Base-by-base conservation (phyloP, 2,113 vertebrate species). In the Agapornis roseicollis region DNA sequence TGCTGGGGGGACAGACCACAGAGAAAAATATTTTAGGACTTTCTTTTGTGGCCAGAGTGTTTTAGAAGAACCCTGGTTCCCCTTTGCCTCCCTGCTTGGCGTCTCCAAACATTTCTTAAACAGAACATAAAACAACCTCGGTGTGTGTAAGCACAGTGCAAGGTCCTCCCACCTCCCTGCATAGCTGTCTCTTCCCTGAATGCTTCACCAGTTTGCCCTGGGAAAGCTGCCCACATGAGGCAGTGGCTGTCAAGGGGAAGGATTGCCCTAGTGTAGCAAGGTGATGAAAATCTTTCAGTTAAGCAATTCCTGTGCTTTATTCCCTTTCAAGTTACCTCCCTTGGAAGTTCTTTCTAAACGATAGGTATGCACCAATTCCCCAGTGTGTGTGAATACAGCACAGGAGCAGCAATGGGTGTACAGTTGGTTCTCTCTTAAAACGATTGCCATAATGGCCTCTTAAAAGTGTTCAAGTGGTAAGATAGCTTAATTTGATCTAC, bases 71-170 rank as follows among this genome's bases (percentile, higher is more conserved):
- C 31, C 31, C 49, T 63, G 53, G 58, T 42, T 90, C 80, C 91
- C 73, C 83, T 88, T 89, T 71, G n/a, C 86, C 63, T 88, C 73
- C 50, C 37, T 55, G 42, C 46, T 53, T 19, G 53, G 52, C 82
- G 72, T 91, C 90, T 90, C 66, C 77, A 81, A 86, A 85, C 31
- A 41, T 73, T 88, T 84, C 73, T 72, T 93, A 56, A 85, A 15
- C 6, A 29, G 72, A 71, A 39, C 6, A 2, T 17, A 5, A 77
- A 82, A 73, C 37, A 1, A 3, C 6, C 28, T 63, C 1, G 3
- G 28, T 11, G 2, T 17, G 28, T 39, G 39, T 37, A 50, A 35
- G 46, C 0, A 0, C 17, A 49, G 31, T 0, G 2, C 23, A 5
- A 17, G 18, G 22, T 3, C 6, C 46, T 70, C 42, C 37, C 39